A percentile compares a stretch with the other conserved stretches of the same genome.
Conservation (phyloP, 2,888 invertebrate genomes). For the Minunthozetes semirufus region DNA sequence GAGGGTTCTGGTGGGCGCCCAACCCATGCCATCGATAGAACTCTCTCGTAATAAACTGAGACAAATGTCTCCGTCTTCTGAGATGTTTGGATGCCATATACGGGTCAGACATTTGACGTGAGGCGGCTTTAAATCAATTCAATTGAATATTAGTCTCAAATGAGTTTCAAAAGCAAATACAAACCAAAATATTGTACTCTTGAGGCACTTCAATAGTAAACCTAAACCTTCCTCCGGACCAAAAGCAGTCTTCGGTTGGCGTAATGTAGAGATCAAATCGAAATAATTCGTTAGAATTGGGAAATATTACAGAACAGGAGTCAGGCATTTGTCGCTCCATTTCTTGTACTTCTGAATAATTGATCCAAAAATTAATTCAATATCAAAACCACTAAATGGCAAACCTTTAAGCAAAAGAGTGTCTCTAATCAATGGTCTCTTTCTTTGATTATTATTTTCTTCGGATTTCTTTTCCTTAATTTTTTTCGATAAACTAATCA, state of each 20-base stretch:
- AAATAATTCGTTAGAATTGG: slow-evolving; percentile 72
- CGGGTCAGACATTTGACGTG: slow-evolving; percentile 81
- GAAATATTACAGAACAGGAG: slow-evolving; percentile 59
- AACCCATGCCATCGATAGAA: slow-evolving; percentile 82
- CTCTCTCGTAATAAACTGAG: slow-evolving; percentile 80
- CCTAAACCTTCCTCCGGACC: slow-evolving; percentile 76
- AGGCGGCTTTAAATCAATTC: slow-evolving; percentile 65
- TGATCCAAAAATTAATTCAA: background rate
- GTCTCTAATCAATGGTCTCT: slow-evolving; percentile 22
- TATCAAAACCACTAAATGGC: no score
- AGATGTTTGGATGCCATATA: slow-evolving; percentile 94
- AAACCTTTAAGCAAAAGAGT: slow-evolving; percentile 17
- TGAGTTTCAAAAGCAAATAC: slow-evolving; percentile 46
- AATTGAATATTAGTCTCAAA: slow-evolving; percentile 9
- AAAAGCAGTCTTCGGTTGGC: slow-evolving; percentile 74
- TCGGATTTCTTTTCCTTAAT: slow-evolving; percentile 15
- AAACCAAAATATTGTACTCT: slow-evolving; percentile 92
- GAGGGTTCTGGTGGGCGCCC: slow-evolving; percentile 84
- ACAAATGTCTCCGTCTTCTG: slow-evolving; percentile 84
- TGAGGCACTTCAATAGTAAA: slow-evolving; percentile 81
- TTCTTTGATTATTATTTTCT: slow-evolving; percentile 10
- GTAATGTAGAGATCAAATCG: slow-evolving; percentile 69
- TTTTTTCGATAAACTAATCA: slow-evolving; percentile 28
- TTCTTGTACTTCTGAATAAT: slow-evolving; percentile 42
- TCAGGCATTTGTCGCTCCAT: slow-evolving; percentile 40